Evolutionary conservation across 37 sponge, comb jelly and placozoan genomes (phyloP), one percentile per base, ranked within the genome.

Genomic region (Theonella swinhoei): DNA sequence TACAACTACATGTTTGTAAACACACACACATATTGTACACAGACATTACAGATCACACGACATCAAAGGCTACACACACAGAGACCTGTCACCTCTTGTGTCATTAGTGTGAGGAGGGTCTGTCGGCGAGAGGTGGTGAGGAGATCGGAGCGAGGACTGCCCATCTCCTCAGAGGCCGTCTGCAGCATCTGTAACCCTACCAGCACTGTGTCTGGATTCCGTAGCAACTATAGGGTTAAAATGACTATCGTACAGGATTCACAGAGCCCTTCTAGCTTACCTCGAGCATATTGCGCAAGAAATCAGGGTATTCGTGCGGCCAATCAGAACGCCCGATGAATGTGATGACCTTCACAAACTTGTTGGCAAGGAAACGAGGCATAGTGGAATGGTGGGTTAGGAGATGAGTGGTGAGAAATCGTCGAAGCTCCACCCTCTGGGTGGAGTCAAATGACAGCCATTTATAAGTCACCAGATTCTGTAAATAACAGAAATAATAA

Each of bases 261-360:
- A 59, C 61, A 22, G 17, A 20, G 17, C 20, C 20, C 17, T 59
- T 59, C 17, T 59, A 20, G 17, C 29, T 54, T 84, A 94, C 94
- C 81, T 94, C 85, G 0, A 74, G 80, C 7, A 93, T 80, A 42
- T 80, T 68, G 20, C 81, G 61, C 32, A 96, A 78, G 86, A 96
- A 93, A 25, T 96, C 91, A 0, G 96, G 91, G 73, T 87, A 93
- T 2, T 82, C 59, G 28, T 90, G 91, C 0, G 96, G 96, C 96
- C 96, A 96, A 40, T 96, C 96, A 4, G 75, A 39, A 22, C 88
- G 72, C 0, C 83, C 94, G 11, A 93, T 83, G 62, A 80, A 62
- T 9, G 93, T 93, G 2, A 96, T 72, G 62, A 93, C 94, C 34
- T 83, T 90, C 43, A 87, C 60, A 26, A 87, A 42, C 71, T 96